Conservation (phyloP, 2,797 vertebrate genomes). For the Amphiprion clarkii region DNA sequence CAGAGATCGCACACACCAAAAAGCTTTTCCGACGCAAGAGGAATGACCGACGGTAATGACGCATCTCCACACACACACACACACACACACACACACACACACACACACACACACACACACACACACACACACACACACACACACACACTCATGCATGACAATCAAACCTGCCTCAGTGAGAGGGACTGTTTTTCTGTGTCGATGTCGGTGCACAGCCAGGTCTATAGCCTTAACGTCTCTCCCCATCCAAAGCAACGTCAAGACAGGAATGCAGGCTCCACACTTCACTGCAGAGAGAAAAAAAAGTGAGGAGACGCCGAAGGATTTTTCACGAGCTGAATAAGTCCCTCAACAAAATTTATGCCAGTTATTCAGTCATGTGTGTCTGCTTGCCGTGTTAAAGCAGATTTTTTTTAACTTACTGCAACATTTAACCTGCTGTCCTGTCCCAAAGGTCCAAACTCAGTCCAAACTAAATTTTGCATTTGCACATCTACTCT, state of each 20-base stretch:
- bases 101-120: too few relatives aligned
- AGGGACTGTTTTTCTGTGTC: constrained; percentile 60
- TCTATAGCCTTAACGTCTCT: constrained; percentile 59
- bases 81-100: too few relatives aligned
- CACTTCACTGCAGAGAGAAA: constrained; percentile 46
- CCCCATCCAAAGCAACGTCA: constrained; percentile 64
- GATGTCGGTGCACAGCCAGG: constrained; percentile 64
- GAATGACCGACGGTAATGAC: constrained; percentile 92
- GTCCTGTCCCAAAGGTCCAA: constrained; percentile 16
- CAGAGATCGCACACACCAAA: constrained; percentile 97
- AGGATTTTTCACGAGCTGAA: constrained; percentile 46
- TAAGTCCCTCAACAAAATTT: constrained; percentile 34
- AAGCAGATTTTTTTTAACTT: constrained; percentile 21
- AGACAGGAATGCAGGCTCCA: constrained; percentile 71
- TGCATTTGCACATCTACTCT: constrained; percentile 45
- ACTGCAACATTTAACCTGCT: constrained; percentile 38
- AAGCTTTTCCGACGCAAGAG: constrained; percentile 94
- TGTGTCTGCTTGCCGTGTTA: constrained; percentile 10
- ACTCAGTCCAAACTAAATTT: constrained; percentile 12
- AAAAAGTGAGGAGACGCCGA: constrained; percentile 41
- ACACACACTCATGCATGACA: constrained; percentile 4
- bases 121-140: too few relatives aligned
- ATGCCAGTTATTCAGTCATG: constrained; percentile 40
- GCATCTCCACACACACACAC: constrained; percentile 18
- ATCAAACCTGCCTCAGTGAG: constrained; percentile 41